These are phyloP conservation scores for Meandrina meandrites DNA, from an alignment of 92 coral and sea anemone species.

Conservation along the genomic window DNA sequence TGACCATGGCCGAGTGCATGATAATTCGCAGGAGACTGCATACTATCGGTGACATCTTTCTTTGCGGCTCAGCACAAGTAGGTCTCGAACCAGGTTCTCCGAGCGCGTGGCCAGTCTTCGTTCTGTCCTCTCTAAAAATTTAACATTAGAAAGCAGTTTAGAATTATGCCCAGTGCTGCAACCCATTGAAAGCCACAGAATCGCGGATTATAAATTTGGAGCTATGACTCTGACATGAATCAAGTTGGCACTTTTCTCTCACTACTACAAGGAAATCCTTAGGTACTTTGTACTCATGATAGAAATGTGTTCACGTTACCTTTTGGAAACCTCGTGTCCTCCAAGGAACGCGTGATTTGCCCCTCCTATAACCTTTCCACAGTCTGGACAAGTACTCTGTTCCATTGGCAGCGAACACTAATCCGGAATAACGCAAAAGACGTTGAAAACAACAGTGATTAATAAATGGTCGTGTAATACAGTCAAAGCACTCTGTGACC, in stretches of 20 bases:
- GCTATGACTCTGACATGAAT: too few species aligned
- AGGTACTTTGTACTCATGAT: not conserved
- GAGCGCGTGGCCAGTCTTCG: conserved; percentile 64
- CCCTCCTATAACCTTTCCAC: conserved; percentile 57
- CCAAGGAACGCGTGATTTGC: conserved; percentile 25
- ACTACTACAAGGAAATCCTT: too few species aligned
- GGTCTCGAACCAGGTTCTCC: conserved; percentile 57
- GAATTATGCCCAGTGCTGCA: not conserved
- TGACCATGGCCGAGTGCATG: conserved; percentile 72
- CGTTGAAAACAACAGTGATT: too few species aligned
- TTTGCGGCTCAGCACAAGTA: conserved; percentile 50
- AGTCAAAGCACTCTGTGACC: too few species aligned
- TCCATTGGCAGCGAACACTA: conserved; percentile 65
- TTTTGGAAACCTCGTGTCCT: not conserved
- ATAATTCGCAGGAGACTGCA: conserved; percentile 63
- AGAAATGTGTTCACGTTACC: not conserved
- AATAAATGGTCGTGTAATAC: too few species aligned
- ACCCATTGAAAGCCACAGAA: not conserved
- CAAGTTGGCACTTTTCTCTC: too few species aligned
- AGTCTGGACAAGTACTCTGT: conserved; percentile 54
- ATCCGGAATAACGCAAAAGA: not conserved
- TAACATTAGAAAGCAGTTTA: not conserved
- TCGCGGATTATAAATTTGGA: not conserved
- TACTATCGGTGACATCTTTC: conserved; percentile 66
- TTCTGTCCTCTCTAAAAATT: conserved; percentile 48